Base-by-base conservation (phyloP, 2,113 vertebrate genomes). In the Scopus umbretta region DNA sequence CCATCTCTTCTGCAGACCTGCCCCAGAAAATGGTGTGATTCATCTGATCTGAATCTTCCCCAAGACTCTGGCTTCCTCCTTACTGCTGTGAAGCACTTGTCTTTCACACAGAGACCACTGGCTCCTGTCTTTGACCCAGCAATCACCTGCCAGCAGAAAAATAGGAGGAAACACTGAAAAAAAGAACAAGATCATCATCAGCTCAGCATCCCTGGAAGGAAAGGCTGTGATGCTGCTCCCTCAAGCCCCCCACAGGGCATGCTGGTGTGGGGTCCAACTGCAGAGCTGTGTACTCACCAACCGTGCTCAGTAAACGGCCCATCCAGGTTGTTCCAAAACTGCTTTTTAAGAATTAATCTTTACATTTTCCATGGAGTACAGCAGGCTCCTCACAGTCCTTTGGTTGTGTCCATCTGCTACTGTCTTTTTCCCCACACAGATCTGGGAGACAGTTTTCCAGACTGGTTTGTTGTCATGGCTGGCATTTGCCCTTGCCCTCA, bases 381-480 rank as follows among this genome's bases (percentile, higher is more conserved):
- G 38, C 13, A 55, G 40, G 45, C 1, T 4, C 5, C 25, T 50
- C 26, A 10, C 32, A 36, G 27, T 16, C 13, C 32, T 73, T 17
- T 4, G 1, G 19, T 5, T 75, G 32, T 38, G 32, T 22, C 16
- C 49, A 42, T n/a, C 40, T 88, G 8, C 21, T 79, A 38, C 25
- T 29, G 4, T 63, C 42, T 85, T 65, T 58, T 16, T 73, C 42
- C 20, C 22, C 38, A 47, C 0, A 0, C 40, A 80, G 71, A 49
- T 49, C 21, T 30, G 34, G 34, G 72, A 56, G 25, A 30, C 8
- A 25, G 20, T 55, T 29, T 58, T 80, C 40, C 58, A 90, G 27
- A 52, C 20, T 5, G 42, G 26, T 36, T 59, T 84, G 10, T 38
- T 1, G 0, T 25, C 5, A 0, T 7, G 4, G 29, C 34, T 61